Evolutionary conservation across 2,113 vertebrate genomes (phyloP).

Genomic region (Lagopus muta): DNA sequence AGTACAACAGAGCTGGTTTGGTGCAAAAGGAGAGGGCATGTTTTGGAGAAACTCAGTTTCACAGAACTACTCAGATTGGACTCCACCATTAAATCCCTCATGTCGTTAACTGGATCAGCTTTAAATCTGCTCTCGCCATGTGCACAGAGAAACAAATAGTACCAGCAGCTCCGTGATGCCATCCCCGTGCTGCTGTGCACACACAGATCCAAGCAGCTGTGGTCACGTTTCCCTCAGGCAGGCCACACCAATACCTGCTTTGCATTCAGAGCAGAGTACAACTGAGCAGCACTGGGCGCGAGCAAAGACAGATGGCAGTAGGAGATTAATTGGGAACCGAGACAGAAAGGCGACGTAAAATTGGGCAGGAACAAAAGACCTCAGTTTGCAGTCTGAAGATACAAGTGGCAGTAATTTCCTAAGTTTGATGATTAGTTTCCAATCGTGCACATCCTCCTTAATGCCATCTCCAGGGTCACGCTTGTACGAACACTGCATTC

Average conservation of each 20-base stretch:
- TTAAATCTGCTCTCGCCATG: rapidly evolving
- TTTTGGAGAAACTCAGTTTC: not conserved
- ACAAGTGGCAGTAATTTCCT: not conserved
- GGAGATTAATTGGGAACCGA: not conserved
- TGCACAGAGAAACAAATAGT: not conserved
- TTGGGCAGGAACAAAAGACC: not conserved
- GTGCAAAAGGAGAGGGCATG: not conserved
- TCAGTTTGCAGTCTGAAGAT: not conserved
- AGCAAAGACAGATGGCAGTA: not conserved
- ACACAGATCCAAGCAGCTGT: not conserved
- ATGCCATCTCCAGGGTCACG: rapidly evolving
- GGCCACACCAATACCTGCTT: not conserved
- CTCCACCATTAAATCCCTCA: not conserved
- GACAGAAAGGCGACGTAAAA: not conserved
- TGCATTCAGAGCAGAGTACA: rapidly evolving
- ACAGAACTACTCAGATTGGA: not conserved
- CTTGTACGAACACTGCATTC: too few relatives aligned
- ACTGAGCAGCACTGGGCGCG: not conserved
- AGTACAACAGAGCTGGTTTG: not conserved
- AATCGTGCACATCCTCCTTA: not conserved
- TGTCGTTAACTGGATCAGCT: not conserved
- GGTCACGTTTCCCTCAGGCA: not conserved
- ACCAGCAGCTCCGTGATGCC: not conserved
- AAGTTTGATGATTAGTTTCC: not conserved
- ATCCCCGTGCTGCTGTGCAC: not conserved